A percentile compares a stretch with the other conserved stretches of the same genome.
Evolutionary conservation across 1,140 invertebrate genomes (phyloP).

Genomic region (Glomeris maerens): DNA sequence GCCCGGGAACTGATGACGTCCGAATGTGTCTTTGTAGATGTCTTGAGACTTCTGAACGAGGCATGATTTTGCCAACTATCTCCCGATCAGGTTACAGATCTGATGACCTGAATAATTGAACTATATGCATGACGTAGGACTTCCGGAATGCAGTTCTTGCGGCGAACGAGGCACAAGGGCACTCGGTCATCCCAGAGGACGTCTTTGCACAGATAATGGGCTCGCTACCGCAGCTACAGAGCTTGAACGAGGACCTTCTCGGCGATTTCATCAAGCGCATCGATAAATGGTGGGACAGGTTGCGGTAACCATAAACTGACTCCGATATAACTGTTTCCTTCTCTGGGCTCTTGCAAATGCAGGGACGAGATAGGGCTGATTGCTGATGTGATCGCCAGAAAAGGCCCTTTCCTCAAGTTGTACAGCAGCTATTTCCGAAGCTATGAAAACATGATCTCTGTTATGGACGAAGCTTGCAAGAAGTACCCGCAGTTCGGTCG

Average conservation of each 20-base stretch:
- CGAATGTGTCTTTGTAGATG: constrained; percentile 52
- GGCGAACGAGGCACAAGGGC: background rate
- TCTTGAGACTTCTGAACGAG: constrained; percentile 49
- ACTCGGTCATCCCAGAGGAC: constrained; percentile 29
- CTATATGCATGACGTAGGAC: background rate
- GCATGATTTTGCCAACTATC: no score
- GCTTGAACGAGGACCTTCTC: constrained; percentile 49
- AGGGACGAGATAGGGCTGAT: constrained; percentile 40
- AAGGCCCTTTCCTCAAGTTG: constrained; percentile 58
- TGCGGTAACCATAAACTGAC: background rate
- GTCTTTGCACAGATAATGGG: constrained; percentile 44
- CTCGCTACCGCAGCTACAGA: constrained; percentile 41
- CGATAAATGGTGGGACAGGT: constrained; percentile 42
- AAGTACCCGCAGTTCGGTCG: constrained; percentile 46
- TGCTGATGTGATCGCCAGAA: constrained; percentile 58
- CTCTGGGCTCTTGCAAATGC: background rate
- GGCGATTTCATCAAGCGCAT: constrained; percentile 47
- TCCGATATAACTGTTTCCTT: background rate
- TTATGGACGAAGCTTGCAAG: constrained; percentile 44
- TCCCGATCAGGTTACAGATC: constrained; percentile 13
- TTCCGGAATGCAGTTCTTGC: background rate
- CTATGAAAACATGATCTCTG: constrained; percentile 46
- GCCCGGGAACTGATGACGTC: constrained; percentile 53
- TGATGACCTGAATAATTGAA: background rate
- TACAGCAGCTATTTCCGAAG: constrained; percentile 56